Evolutionary conservation across 2,797 vertebrate genomes (phyloP), one percentile per base, ranked within the genome.

Genomic region (Microctenopoma stevenorrisi): DNA sequence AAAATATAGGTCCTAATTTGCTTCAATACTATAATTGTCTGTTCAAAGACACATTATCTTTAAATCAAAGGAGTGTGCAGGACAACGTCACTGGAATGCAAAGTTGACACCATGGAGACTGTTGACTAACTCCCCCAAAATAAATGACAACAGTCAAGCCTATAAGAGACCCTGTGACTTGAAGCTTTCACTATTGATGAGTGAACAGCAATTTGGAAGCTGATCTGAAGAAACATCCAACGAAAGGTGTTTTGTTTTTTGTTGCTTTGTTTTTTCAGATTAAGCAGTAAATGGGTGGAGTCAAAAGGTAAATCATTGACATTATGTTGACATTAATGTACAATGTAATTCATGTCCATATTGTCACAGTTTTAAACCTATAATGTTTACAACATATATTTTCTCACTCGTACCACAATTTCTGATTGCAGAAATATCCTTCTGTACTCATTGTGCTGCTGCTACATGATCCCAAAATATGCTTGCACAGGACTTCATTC

Each of bases 401-500:
- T 16, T 26, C 7, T 61, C 25, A 33, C 42, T 52, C 16, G 30
- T 65, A 28, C 51, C 38, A 42, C 42, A 6, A 18, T 51, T 44
- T 52, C n/a, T 81, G 52, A 28, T 81, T 82, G n/a, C 16, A 93
- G 93, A 73, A 71, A 81, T 51, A 71, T 84, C 42, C 43, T 89
- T 52, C 50, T 92, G 42, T 91, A 69, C 59, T 66, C 72, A 25
- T 5, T 91, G 60, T 90, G 76, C 62, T 87, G 76, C 64, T 85
- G 76, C 49, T 81, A 74, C 80, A 58, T 89, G 63, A 79, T 93
- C 40, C 86, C 79, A 65, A 80, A 50, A 9, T 91, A 71, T 76
- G 60, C 90, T 22, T 89, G 85, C 72, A 93, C 89, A 16, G 90
- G 90, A 64, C 79, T 91, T 56, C 85, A 91, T 72, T 79, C 84